Evolutionary conservation across 1,140 invertebrate genomes (phyloP).

Genomic region (Ectropis grisescens): DNA sequence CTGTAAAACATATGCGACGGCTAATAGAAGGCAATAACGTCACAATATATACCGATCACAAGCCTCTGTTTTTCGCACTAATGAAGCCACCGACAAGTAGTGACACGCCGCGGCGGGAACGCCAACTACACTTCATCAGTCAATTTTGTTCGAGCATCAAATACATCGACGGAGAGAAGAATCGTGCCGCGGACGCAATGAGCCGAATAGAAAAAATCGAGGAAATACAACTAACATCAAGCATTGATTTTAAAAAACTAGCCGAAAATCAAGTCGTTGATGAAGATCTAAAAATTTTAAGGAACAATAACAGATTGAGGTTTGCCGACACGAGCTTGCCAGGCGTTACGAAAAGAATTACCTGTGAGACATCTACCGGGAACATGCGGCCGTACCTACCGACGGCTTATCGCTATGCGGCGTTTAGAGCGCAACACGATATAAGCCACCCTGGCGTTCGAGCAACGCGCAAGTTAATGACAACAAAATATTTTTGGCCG

Average conservation of each 20-base stretch:
- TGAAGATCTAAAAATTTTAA: not conserved
- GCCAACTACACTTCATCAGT: constrained; percentile 12
- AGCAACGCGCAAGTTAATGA: constrained; percentile 9
- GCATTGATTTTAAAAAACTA: constrained; percentile 5
- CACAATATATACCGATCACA: constrained; percentile 12
- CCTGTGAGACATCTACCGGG: constrained; percentile 4
- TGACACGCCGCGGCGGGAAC: constrained; percentile 5
- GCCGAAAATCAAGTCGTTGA: constrained; percentile 4
- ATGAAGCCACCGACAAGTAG: constrained; percentile 3
- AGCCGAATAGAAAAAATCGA: constrained; percentile 5
- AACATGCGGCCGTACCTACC: constrained; percentile 10
- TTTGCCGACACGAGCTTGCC: constrained; percentile 1
- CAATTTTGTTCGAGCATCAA: constrained; percentile 11
- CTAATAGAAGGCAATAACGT: constrained; percentile 10
- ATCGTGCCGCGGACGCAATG: constrained; percentile 4
- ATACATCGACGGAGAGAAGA: constrained; percentile 6
- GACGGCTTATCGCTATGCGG: constrained; percentile 1
- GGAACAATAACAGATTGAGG: not conserved
- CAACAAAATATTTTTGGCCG: constrained; percentile 9
- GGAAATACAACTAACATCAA: not conserved
- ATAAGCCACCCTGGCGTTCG: constrained; percentile 13
- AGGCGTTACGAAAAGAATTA: constrained; percentile 1
- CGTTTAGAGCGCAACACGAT: constrained; percentile 9
- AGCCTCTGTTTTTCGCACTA: constrained; percentile 10
- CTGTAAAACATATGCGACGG: constrained; percentile 8